Conservation (phyloP, 2,888 invertebrate genomes). For the Metacarcinus magister region DNA sequence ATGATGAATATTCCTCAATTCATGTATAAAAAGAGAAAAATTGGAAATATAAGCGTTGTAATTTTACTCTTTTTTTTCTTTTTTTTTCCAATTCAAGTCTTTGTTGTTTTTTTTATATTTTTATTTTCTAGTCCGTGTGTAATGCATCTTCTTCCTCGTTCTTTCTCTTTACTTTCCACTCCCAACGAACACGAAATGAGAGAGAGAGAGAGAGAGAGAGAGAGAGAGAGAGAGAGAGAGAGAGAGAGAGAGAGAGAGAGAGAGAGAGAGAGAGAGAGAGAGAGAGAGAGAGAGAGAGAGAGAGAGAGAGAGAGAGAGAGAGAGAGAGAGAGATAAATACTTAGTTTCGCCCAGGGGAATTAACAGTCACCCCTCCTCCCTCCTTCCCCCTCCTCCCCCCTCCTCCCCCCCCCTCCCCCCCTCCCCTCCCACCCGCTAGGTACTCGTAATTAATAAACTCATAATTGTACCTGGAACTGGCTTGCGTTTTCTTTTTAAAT, state of each 20-base stretch:
- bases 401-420: too few relatives aligned
- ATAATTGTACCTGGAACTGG: background rate
- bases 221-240: background rate
- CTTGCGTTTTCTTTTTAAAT: background rate
- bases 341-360: background rate
- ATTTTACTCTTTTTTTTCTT: too few relatives aligned
- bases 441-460: background rate
- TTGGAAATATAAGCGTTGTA: too few relatives aligned
- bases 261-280: background rate
- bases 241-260: constrained; percentile 14
- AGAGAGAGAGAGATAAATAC: too few relatives aligned
- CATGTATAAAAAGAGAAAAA: background rate
- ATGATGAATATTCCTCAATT: background rate
- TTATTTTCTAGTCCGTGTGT: background rate
- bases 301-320: constrained; percentile 17
- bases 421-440: background rate
- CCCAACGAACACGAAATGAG: background rate
- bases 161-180: too few relatives aligned
- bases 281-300: constrained; percentile 5
- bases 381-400: too few relatives aligned
- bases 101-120: background rate
- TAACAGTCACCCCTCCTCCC: constrained; percentile 18
- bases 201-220: constrained; percentile 2
- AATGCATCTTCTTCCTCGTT: too few relatives aligned
- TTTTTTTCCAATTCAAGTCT: background rate